Evolutionary conservation across 2,797 vertebrate genomes (phyloP), one percentile per base, ranked within the genome.

Genomic region (Lacerta agilis): DNA sequence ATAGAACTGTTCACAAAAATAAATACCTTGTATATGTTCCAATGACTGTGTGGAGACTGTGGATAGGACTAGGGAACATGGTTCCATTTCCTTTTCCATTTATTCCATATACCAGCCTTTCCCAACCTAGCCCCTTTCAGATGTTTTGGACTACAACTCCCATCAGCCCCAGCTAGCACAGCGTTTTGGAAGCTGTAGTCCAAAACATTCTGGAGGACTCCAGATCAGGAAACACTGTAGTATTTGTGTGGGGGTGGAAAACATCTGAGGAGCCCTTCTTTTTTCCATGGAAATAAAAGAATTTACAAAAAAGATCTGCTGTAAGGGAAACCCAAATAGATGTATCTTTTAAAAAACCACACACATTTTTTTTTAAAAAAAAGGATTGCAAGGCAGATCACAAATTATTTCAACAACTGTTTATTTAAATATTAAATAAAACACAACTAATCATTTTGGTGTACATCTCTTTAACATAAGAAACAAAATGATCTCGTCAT

Each of bases 341-440:
- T 25, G 18, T 79, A 58, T 36, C 61, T 58, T 58, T 29, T 33
- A 20, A 58, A 79, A 58, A 79, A 79, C n/a, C 23, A n/a, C 55
- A 38, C 36, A 76, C 18, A 33, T 33, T 33, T 33, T 41, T 55
- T 8, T 41, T 81, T 80, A 77, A 84, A 82, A 87, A 94, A 84
- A 1, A 45, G 72, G 45, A 78, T 76, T 90, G 4, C 4, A 87
- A 91, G 84, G 15, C 49, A 76, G 81, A 45, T 18, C n/a, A 80
- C 58, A 79, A 36, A 4, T 49, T 94, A 55, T 95, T 93, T 93
- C 94, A 96, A 95, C 88, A 2, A 69, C 72, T 94, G 95, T 97
- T 97, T 97, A 97, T 97, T 97, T 97, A 97, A 97, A 97, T 97
- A 97, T 97, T 97, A 97, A 97, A 97, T 97, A 96, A 97, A 97